A percentile compares a stretch with the other conserved stretches of the same genome.
These are phyloP conservation scores for Phyllotreta cruciferae DNA, from an alignment of 2,888 invertebrate genomes.

Conservation along the genomic window DNA sequence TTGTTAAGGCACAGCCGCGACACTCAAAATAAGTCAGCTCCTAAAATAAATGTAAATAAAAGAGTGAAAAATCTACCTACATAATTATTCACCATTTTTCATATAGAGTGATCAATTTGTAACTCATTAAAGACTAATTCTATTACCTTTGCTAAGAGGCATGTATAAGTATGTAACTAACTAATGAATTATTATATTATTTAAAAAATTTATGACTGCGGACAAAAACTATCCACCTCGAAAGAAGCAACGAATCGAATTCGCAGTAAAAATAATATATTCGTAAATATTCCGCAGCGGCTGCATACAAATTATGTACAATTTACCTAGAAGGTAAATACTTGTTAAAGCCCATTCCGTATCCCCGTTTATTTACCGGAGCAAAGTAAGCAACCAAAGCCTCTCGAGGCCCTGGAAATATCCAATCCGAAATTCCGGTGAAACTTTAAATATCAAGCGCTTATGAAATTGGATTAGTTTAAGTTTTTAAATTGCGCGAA, in stretches of 20 bases:
- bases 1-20: conserved; percentile 73
- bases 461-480: conserved; percentile 8
- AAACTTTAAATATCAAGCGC: conserved; percentile 1
- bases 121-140: background rate
- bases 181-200: too few species aligned
- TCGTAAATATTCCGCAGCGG: conserved; percentile 5
- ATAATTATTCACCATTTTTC: background rate
- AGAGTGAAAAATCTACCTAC: background rate
- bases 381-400: conserved; percentile 4
- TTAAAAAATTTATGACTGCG: background rate
- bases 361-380: conserved; percentile 4
- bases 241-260: background rate
- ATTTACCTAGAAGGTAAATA: conserved; percentile 12
- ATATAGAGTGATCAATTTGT: background rate
- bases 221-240: background rate
- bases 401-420: conserved; percentile 6
- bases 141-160: too few species aligned
- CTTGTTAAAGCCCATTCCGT: conserved; percentile 11
- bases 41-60: conserved; percentile 60
- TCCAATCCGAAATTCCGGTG: conserved; percentile 5
- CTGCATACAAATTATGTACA: conserved; percentile 10
- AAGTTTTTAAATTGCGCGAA: conserved; percentile 4
- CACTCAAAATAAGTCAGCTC: conserved; percentile 75
- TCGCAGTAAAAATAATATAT: conserved; percentile 4
- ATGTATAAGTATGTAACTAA: too few species aligned